Base-by-base conservation (phyloP, 2,113 vertebrate species). In the Puma concolor region DNA sequence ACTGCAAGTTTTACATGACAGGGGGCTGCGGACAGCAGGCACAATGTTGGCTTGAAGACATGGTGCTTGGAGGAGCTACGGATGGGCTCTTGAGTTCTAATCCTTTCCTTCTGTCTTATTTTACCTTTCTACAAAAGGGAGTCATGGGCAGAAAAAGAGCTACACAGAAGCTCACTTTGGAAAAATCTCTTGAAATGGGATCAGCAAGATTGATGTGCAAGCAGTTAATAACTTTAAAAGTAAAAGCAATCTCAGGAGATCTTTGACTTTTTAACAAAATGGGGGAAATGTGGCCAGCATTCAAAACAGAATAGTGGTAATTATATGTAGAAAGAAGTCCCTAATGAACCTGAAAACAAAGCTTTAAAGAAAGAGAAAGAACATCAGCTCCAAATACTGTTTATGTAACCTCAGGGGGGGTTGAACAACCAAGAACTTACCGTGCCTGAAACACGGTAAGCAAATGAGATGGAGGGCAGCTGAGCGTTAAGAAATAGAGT, bases 331-430 rank as follows among this genome's bases (percentile, higher is more conserved):
- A 77, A 97, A 92, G 94, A 97, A 96, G 96, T 94, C 84, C 79
- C 94, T 96, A 92, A 84, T 95, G 95, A 97, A 95, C 67, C 90
- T 57, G 87, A 92, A 97, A 95, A 97, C 87, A 98, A 96, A 98
- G 83, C 79, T 64, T 77, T 44, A 82, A 91, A 97, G 95, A 85
- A 72, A 92, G 82, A 80, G 63, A 92, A 91, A 93, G 90, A 96
- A 94, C 87, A 92, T 88, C 96, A 94, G 96, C 92, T 96, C 97
- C 84, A 90, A 96, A 83, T 48, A 63, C 71, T 98, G 94, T 97
- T 97, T 97, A 90, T 2, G 1, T 98, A 96, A 98, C 97, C 94
- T 85, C 96, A 96, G 94, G 95, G 97, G 97, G 86, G 66, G 92
- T 96, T 95, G 95, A 96, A 95, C 93, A 77, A 77, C 93, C 74